These are phyloP conservation scores for Chiroxiphia lanceolata DNA, from an alignment of 2,797 vertebrate genomes.

Conservation along the genomic window DNA sequence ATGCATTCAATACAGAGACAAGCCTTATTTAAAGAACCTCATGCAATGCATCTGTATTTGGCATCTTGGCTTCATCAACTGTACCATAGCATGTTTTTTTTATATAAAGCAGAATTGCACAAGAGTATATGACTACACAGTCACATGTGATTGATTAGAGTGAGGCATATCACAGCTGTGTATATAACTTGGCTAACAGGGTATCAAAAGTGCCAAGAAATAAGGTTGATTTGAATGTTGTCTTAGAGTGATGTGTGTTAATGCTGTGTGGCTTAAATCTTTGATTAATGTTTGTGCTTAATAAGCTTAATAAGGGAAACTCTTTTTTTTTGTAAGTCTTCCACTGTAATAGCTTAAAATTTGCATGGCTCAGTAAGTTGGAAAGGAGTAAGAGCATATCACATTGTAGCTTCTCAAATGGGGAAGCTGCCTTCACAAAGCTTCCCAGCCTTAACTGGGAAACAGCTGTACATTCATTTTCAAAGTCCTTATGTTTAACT, in stretches of 20 bases:
- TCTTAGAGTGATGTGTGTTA: neutral
- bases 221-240: neutral
- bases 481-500: neutral
- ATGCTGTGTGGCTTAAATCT: neutral
- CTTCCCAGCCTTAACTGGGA: neutral
- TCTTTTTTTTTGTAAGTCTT: neutral
- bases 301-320: neutral
- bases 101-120: neutral
- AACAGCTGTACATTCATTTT: neutral
- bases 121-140: neutral
- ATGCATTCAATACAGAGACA: neutral
- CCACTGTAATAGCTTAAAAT: neutral
- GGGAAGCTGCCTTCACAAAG: neutral
- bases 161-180: neutral
- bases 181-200: neutral
- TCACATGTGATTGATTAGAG: accelerated
- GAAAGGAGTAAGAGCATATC: neutral
- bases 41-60: neutral
- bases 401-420: neutral
- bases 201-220: neutral
- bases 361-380: neutral
- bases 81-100: neutral
- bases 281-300: neutral
- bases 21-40: neutral
- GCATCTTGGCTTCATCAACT: neutral